These are phyloP conservation scores for Petroica traversi DNA, from an alignment of 2,113 vertebrate genomes.

Conservation along the genomic window DNA sequence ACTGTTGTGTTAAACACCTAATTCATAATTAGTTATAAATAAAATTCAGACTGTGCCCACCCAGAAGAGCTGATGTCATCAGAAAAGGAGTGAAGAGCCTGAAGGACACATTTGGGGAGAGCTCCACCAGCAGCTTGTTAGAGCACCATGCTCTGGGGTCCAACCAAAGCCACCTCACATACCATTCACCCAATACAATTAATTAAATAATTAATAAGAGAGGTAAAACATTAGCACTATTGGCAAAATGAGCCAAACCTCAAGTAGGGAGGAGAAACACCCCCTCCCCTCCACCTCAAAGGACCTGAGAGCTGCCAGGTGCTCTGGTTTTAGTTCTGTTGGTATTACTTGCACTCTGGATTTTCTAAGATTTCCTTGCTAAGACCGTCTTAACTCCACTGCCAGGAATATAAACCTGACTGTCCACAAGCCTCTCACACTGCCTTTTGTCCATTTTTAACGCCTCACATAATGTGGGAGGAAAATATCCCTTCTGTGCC, in stretches of 20 bases:
- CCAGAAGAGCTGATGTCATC: not conserved
- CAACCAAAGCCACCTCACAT: not conserved
- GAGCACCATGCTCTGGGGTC: fast-evolving
- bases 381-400: not conserved
- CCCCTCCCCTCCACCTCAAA: not conserved
- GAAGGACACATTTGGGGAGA: not conserved
- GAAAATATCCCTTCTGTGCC: not conserved
- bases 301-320: not conserved
- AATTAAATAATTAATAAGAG: not conserved
- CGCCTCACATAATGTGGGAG: not conserved
- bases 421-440: not conserved
- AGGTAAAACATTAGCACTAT: not conserved
- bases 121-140: not conserved
- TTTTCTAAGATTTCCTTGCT: not conserved
- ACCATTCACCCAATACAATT: fast-evolving
- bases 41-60: not conserved
- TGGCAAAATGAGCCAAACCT: not conserved
- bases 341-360: not conserved
- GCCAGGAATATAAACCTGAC: not conserved
- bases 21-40: not conserved
- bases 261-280: not conserved
- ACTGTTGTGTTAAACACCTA: not conserved
- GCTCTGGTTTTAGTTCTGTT: not conserved
- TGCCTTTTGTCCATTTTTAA: not conserved
- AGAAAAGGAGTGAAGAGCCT: not conserved